Evolutionary conservation across 2,888 invertebrate species (phyloP), one percentile per base, ranked within the genome.

Genomic region (Coremacera marginata): DNA sequence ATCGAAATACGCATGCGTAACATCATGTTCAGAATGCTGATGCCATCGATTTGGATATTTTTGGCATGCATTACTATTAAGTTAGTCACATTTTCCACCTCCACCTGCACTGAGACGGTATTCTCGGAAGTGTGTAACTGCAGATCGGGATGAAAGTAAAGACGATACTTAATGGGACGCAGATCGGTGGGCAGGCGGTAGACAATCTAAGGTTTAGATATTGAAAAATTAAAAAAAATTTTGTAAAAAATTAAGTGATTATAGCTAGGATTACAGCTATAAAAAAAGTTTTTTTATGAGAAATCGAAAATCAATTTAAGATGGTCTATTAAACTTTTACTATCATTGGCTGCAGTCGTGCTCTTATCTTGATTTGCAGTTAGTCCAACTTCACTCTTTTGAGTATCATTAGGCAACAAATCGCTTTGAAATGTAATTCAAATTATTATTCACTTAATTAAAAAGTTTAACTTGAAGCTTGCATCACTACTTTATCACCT

Each of bases 1-100:
- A 88, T 78, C 31, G 83, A 81, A n/a, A 88, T 85, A 5, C 88
- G 86, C 83, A 88, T 86, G 75, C 84, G 85, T 2, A 82, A 84
- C 86, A 85, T 87, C 80, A 87, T 87, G 73, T 85, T 84, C 5
- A 86, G 79, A 11, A 88, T 82, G 37, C 85, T 87, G n/a, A 88
- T 78, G 65, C 82, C 76, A 34, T 83, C 81, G 19, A 88, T 84
- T 44, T 83, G 81, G 62, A 86, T 31, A 8, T 85, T 82, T 77
- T 84, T 83, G n/a, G 86, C 82, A 63, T 88, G 87, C 68, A 88
- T 57, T 0, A 85, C 88, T 60, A 88, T 84, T 25, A 88, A 72
- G 78, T 88, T 87, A 34, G 87, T 88, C 5, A 31, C 44, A 0
- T 70, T 60, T 0, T 83, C 80, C 16, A 85, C 79, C 62, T 84